Base-by-base conservation (phyloP, 2,113 vertebrate genomes). In the Takifugu bimaculatus region DNA sequence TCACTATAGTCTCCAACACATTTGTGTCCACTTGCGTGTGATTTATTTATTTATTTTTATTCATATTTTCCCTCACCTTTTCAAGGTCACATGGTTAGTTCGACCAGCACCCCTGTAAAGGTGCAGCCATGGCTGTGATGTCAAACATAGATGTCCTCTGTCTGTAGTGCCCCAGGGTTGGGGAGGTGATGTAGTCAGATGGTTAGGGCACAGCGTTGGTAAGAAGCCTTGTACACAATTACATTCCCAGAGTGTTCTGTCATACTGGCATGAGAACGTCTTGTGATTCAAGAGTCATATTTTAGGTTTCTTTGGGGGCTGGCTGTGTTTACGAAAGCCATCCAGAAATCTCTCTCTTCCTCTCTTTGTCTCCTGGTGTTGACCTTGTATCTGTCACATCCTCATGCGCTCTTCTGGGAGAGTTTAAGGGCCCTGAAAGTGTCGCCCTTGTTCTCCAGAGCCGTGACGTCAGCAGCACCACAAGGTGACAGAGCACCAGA, bases 381-480 rank as follows among this genome's bases (percentile, higher is more conserved):
- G 65, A 78, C 75, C 74, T 72, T 65, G 65, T 53, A 66, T 68
- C 59, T 49, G 25, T 55, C 52, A 63, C 39, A 50, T 26, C 13
- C 20, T 49, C 26, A 39, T 10, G 9, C 4, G 14, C 52, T 50
- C 50, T 60, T 4, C 13, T n/a, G 12, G n/a, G 44, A 26, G 47
- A 20, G 54, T 6, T 57, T 14, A 43, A 67, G 64, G 67, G 60
- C 56, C 27, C 78, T 70, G 68, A 60, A 72, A 28, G n/a, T 57
- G n/a, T 45, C 6, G 3, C 43, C 65, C 54, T 10, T 68, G 74
- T 43, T 72, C 73, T 77, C 63, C 27, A 61, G 60, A 53, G 51
- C 63, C 3, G 6, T 88, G 84, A 88, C 75, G 78, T 85, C 81
- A 84, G 70, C 74, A 49, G 61, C 79, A 82, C 84, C 80, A 80